Evolutionary conservation across 1,140 invertebrate species (phyloP).

Genomic region (Brachionus calyciflorus): DNA sequence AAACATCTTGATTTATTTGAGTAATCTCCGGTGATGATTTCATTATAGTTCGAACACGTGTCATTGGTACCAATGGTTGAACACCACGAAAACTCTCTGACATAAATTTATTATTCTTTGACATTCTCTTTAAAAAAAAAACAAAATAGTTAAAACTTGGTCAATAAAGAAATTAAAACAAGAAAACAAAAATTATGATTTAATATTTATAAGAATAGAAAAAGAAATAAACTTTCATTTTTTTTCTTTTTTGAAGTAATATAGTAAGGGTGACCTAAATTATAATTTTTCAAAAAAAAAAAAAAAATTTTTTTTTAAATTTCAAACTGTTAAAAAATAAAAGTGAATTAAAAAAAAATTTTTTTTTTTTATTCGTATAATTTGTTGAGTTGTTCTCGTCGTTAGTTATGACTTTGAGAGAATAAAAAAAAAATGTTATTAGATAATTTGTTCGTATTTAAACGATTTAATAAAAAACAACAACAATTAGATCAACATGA

Average conservation of each 20-base stretch:
- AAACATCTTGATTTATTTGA: constrained; percentile 9
- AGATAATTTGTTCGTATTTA: constrained; percentile 7
- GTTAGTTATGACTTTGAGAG: not conserved
- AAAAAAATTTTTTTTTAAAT: too few species aligned
- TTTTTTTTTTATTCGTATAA: too few species aligned
- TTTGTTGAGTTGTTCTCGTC: too few species aligned
- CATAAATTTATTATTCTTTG: not conserved
- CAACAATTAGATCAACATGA: too few species aligned
- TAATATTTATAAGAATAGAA: not conserved
- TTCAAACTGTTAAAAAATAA: too few species aligned
- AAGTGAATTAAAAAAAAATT: not conserved
- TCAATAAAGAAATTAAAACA: not conserved
- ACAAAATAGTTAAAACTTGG: constrained; percentile 9
- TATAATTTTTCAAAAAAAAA: constrained; percentile 27
- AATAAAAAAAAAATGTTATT: constrained; percentile 26
- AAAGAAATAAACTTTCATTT: not conserved
- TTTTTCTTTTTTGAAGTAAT: not conserved
- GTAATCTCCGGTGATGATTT: constrained; percentile 31
- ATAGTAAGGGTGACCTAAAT: constrained; percentile 33
- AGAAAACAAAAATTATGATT: not conserved
- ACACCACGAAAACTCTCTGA: not conserved
- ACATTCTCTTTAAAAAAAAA: constrained; percentile 9
- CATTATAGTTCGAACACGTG: constrained; percentile 41
- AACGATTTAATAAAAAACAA: too few species aligned
- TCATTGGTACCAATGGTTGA: constrained; percentile 38